Percentiles rank a stretch among this genome's conserved stretches.
Evolutionary conservation across 2,113 vertebrate genomes (phyloP).

Genomic region (Tangachromis dhanisi): DNA sequence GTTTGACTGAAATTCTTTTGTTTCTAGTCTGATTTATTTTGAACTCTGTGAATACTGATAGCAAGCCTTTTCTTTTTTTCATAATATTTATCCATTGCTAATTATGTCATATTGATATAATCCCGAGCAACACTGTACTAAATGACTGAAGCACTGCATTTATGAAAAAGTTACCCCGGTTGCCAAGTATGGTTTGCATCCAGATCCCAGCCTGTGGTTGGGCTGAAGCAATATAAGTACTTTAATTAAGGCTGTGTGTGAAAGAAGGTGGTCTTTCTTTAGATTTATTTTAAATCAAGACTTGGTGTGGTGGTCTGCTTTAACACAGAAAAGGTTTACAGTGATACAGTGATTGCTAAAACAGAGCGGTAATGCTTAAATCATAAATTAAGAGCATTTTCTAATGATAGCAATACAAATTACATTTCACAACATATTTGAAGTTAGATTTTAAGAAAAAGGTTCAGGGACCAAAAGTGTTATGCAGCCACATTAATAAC

Average conservation of each 20-base stretch:
- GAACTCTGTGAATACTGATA: not conserved
- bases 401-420: not conserved
- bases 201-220: not conserved
- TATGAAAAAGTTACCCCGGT: not conserved
- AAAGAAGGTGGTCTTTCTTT: not conserved
- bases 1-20: not conserved
- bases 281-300: not conserved
- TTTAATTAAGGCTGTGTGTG: not conserved
- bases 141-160: not conserved
- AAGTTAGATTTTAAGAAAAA: not conserved
- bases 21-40: fast-evolving
- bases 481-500: not conserved
- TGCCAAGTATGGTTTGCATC: not conserved
- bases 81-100: not conserved
- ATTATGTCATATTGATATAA: not conserved
- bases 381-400: not conserved
- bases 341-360: not conserved
- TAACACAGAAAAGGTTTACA: not conserved
- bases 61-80: not conserved
- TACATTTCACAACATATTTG: not conserved
- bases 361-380: not conserved
- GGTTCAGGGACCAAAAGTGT: not conserved
- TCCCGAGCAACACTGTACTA: not conserved
- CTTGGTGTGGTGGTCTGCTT: not conserved
- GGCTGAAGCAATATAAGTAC: not conserved